Conservation (phyloP, 2,113 vertebrate genomes). For the Rhegmatorhina hoffmannsi region DNA sequence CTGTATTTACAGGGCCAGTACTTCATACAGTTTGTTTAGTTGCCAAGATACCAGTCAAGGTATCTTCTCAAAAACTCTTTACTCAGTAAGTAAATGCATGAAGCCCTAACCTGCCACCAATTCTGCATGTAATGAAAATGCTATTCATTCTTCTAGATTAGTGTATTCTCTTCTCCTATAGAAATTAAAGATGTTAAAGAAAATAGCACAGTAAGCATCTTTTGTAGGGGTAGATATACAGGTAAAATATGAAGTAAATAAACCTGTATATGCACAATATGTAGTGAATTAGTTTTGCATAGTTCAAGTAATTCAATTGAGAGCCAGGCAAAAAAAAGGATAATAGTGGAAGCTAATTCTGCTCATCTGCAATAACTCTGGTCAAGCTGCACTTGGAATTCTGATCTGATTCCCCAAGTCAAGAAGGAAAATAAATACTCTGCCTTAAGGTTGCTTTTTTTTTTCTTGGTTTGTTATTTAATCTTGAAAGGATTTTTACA, state of each 20-base stretch:
- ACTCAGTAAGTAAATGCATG: background rate
- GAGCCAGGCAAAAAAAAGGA: background rate
- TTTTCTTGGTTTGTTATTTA: background rate
- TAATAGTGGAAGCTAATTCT: background rate
- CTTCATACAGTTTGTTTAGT: background rate
- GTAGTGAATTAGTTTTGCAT: background rate
- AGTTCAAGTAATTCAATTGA: background rate
- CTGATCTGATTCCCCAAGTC: background rate
- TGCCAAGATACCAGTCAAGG: background rate
- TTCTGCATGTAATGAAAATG: background rate
- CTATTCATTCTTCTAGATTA: background rate
- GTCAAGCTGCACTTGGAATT: background rate
- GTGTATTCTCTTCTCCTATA: background rate
- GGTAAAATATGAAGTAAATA: background rate
- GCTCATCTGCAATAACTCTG: background rate
- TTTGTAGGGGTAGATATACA: background rate
- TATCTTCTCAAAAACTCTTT: background rate
- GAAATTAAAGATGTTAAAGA: background rate
- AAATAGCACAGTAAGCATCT: background rate
- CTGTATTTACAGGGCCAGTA: background rate
- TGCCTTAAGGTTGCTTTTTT: background rate
- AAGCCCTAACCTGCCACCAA: background rate
- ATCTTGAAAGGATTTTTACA: background rate
- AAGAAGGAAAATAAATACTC: background rate
- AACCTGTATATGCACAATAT: background rate